These are phyloP conservation scores for Patella caerulea DNA, from an alignment of 2,888 invertebrate species.

Conservation along the genomic window DNA sequence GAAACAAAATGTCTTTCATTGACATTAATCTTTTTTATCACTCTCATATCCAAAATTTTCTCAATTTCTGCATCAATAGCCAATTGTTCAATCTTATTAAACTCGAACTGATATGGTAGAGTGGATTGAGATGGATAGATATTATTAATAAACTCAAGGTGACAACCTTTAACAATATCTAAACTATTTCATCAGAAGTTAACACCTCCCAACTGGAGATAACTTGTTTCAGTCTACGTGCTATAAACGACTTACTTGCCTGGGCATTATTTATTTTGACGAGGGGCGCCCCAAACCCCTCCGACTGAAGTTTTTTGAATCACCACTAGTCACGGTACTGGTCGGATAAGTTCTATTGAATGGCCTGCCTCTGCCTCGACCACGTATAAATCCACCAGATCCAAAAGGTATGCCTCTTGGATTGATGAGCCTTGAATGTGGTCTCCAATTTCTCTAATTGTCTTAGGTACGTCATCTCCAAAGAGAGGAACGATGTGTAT, in stretches of 20 bases:
- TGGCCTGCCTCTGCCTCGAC: no score
- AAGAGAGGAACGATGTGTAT: no score
- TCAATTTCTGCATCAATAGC: no score
- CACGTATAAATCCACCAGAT: no score
- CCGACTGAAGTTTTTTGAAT: no score
- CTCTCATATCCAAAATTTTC: no score
- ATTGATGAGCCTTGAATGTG: background rate
- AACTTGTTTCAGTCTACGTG: conserved; percentile 1
- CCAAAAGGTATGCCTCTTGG: background rate
- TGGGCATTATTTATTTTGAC: background rate
- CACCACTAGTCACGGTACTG: no score
- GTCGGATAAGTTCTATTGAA: background rate
- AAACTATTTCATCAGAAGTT: background rate
- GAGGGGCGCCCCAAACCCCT: no score
- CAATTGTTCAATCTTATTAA: no score
- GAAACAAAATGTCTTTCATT: conserved; percentile 1
- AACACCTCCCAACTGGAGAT: background rate
- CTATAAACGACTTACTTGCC: conserved; percentile 3
- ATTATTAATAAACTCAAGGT: background rate
- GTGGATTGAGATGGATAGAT: no score
- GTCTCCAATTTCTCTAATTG: background rate
- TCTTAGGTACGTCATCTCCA: background rate
- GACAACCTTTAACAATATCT: background rate
- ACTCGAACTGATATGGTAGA: no score
- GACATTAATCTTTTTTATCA: background rate